Conservation (phyloP, 2,113 vertebrate genomes). For the Ciconia maguari region DNA sequence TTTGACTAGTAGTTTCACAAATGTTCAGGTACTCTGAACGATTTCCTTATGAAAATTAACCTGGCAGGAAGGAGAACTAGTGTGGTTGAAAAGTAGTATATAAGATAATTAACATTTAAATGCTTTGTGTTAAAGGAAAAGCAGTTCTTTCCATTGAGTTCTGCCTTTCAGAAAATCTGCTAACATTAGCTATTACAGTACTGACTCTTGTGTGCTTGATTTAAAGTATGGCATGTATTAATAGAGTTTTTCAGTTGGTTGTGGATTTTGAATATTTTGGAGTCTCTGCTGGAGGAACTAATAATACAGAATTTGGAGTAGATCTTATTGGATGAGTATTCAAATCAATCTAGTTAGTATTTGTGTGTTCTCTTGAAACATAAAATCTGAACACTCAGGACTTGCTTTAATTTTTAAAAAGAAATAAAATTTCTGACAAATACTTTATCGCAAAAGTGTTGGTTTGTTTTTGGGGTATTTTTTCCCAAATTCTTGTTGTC, state of each 20-base stretch:
- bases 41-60: neutral
- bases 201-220: neutral
- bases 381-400: neutral
- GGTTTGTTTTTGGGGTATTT: neutral
- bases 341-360: neutral
- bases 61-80: neutral
- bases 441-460: neutral
- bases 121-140: neutral
- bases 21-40: neutral
- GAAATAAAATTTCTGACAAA: neutral
- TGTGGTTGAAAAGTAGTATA: neutral
- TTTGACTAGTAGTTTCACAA: neutral
- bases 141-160: neutral
- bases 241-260: neutral
- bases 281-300: neutral
- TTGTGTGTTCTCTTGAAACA: neutral
- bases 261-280: neutral
- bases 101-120: neutral
- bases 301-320: neutral
- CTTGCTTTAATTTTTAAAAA: neutral
- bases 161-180: neutral
- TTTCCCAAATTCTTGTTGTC: neutral
- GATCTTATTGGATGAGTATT: neutral
- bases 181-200: neutral
- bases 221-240: neutral